These are phyloP conservation scores for Epinotia bilunana DNA, from an alignment of 2,888 invertebrate genomes.

Conservation along the genomic window DNA sequence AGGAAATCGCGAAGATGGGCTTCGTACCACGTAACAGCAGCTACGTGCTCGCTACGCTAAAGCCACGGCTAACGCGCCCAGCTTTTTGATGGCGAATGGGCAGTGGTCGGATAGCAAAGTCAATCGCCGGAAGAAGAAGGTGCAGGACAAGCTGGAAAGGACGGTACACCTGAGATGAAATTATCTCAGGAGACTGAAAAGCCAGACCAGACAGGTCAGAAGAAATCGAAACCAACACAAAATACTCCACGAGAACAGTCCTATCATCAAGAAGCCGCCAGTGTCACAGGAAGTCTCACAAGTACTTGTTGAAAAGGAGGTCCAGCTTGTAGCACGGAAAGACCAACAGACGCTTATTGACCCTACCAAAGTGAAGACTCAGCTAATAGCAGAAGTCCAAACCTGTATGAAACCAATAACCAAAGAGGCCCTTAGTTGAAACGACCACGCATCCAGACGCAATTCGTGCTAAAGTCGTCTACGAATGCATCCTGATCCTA, in stretches of 20 bases:
- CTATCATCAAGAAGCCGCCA: background rate
- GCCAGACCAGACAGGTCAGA: background rate
- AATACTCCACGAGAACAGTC: background rate
- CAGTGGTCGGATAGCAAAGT: background rate
- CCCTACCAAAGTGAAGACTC: background rate
- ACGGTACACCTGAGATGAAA: background rate
- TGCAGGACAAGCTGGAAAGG: background rate
- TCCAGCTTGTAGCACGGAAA: background rate
- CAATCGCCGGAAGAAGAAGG: constrained; percentile 9
- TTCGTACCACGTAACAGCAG: constrained; percentile 7
- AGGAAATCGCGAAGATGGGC: constrained; percentile 10
- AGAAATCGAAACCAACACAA: background rate
- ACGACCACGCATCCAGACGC: background rate
- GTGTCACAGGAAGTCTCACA: background rate
- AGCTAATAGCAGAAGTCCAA: background rate
- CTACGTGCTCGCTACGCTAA: constrained; percentile 5
- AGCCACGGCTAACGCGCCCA: constrained; percentile 4
- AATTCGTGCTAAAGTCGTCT: constrained; percentile 3
- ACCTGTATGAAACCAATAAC: background rate
- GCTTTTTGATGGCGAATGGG: constrained; percentile 16
- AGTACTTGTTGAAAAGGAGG: background rate
- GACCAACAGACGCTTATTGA: background rate
- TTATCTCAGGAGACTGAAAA: background rate
- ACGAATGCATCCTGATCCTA: constrained; percentile 2
- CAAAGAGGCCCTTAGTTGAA: background rate